A percentile compares a stretch with the other conserved stretches of the same genome.
Conservation (phyloP, 2,113 vertebrate genomes). For the Carassius auratus region DNA sequence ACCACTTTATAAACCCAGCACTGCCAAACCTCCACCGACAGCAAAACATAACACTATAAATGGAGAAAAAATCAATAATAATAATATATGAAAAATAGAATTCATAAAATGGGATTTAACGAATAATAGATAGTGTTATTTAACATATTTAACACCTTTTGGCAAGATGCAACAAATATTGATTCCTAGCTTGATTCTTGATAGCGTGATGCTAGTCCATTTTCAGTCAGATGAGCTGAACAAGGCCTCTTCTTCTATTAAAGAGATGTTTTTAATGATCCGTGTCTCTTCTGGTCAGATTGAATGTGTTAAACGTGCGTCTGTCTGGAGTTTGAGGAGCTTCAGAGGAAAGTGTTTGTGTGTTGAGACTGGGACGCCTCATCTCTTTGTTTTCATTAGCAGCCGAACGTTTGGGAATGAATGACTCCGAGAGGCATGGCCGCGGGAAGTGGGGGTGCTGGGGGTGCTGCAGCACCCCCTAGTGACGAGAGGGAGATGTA, state of each 20-base stretch:
- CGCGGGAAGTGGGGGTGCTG: too few relatives aligned
- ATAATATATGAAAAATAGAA: too few relatives aligned
- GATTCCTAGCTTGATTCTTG: too few relatives aligned
- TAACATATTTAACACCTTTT: too few relatives aligned
- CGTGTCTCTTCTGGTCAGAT: not conserved
- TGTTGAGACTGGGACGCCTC: slow-evolving; percentile 66
- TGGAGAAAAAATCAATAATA: too few relatives aligned
- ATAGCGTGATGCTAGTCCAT: too few relatives aligned
- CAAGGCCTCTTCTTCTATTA: not conserved
- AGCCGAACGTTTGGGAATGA: slow-evolving; percentile 28
- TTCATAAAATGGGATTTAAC: too few relatives aligned
- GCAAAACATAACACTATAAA: not conserved
- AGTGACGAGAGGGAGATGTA: too few relatives aligned
- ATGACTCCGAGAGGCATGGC: slow-evolving; percentile 25
- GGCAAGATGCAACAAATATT: too few relatives aligned
- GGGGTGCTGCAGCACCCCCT: too few relatives aligned
- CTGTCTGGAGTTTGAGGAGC: not conserved
- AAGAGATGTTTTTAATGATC: not conserved
- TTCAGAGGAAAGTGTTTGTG: slow-evolving; percentile 56
- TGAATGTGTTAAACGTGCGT: not conserved
- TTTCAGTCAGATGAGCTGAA: not conserved
- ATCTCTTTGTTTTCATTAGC: slow-evolving; percentile 67
- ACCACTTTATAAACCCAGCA: not conserved
- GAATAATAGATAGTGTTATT: too few relatives aligned
- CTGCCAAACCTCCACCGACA: not conserved